Evolutionary conservation across 1,140 invertebrate species (phyloP).

Genomic region (Diorhabda carinulata): DNA sequence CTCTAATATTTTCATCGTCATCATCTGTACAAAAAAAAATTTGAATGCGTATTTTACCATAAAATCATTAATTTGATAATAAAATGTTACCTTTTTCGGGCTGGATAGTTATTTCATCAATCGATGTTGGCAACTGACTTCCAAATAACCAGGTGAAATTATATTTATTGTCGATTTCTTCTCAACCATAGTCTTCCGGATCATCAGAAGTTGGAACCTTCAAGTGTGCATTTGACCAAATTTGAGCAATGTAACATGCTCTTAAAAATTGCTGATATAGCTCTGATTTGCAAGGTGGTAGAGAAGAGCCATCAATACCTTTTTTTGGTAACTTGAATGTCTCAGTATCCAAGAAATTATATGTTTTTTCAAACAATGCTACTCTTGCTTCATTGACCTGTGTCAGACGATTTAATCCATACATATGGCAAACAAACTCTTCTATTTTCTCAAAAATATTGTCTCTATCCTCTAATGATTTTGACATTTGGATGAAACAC

Average conservation of each 20-base stretch:
- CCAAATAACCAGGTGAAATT: conserved; percentile 9
- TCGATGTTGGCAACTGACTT: neutral
- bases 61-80: neutral
- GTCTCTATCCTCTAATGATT: conserved; percentile 6
- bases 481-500: neutral
- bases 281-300: conserved; percentile 18
- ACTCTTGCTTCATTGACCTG: conserved; percentile 18
- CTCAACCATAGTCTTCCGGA: neutral
- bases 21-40: conserved; percentile 1
- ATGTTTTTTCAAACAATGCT: conserved; percentile 19
- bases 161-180: conserved; percentile 5
- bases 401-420: conserved; percentile 10
- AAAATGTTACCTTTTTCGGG: neutral
- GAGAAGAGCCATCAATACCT: no score
- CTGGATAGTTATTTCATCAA: conserved; percentile 3
- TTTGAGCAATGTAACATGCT: conserved; percentile 15
- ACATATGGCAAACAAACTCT: conserved; percentile 22
- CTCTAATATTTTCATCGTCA: neutral
- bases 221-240: conserved; percentile 22
- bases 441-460: conserved; percentile 13
- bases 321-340: no score
- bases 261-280: conserved; percentile 19
- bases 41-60: neutral
- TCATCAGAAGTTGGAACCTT: neutral
- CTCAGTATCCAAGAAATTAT: conserved; percentile 10